Evolutionary conservation across 2,888 invertebrate species (phyloP), one percentile per base, ranked within the genome.

Genomic region (Listrodromus nycthemerus): DNA sequence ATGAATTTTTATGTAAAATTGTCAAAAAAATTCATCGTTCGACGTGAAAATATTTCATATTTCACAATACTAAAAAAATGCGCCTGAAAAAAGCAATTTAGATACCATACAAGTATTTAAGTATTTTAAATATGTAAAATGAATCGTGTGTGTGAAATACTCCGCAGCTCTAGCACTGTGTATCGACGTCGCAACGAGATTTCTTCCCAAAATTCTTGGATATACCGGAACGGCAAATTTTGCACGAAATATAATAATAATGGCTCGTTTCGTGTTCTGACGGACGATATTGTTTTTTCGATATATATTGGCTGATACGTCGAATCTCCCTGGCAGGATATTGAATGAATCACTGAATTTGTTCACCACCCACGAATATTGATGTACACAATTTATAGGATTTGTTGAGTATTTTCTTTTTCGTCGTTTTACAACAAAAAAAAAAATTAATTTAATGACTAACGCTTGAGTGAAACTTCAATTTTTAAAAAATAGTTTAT

Each of bases 291-390:
- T 55, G 55, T 4, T 10, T 55, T 52, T 55, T 55, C 55, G 55
- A 55, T 55, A 55, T 55, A 55, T 55, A 55, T 55, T 55, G 55
- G 55, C 55, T 55, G 4, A 2, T 55, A 24, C 55, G 10, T 55
- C 55, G 65, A 65, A 33, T 33, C 21, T 63, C 21, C 7, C 33
- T 37, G 7, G 5, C 37, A 16, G 65, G 33, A 10, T 30, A 19
- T 65, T 65, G 10, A 19, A 65, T 13, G 65, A 37, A 65, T 19
- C 30, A n/a, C n/a, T 13, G 37, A 37, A n/a, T 33, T 65, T n/a
- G 33, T 65, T 19, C 30, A 3, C 41, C 41, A 45, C 30, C 10
- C 8, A 65, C 30, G n/a, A 65, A 21, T 4, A 55, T 55, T 5
- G 10, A 2, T 19, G 10, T 52, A 2, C 19, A 52, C 2, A 19